Percentiles rank a stretch among this genome's conserved stretches.
These are phyloP conservation scores for Siniperca obscura DNA, from an alignment of 2,797 vertebrate genomes.

Conservation along the genomic window DNA sequence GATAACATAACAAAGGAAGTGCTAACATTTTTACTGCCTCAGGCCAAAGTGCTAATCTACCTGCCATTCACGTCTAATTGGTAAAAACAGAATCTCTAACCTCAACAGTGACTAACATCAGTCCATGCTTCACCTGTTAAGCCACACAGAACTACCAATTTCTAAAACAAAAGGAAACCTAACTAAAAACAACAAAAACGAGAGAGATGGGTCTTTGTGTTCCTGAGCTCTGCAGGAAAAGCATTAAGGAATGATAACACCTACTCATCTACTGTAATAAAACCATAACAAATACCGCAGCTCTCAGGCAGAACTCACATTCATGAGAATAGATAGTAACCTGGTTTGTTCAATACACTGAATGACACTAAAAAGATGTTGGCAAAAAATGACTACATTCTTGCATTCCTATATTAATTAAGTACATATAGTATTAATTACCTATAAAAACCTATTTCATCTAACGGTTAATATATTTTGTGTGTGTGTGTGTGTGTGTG, in stretches of 20 bases:
- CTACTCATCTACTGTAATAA: conserved; percentile 25
- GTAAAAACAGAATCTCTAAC: neutral
- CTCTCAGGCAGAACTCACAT: conserved; percentile 38
- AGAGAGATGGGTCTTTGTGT: conserved; percentile 28
- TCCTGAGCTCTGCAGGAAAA: conserved; percentile 35
- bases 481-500: conserved; percentile 30
- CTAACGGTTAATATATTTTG: neutral
- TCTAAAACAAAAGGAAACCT: neutral
- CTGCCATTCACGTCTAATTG: neutral
- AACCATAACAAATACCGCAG: conserved; percentile 28
- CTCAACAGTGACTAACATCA: neutral
- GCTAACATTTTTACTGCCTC: neutral
- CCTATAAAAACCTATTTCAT: neutral
- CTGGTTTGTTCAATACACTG: conserved; percentile 20
- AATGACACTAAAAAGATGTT: conserved; percentile 16
- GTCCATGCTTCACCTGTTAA: neutral
- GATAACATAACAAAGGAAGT: neutral
- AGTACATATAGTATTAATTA: neutral
- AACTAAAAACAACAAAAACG: neutral
- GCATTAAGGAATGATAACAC: conserved; percentile 28
- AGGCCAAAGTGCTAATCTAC: neutral
- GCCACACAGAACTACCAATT: conserved; percentile 1
- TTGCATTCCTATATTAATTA: accelerated
- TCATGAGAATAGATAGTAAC: conserved; percentile 38
- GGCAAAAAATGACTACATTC: neutral